Evolutionary conservation across 2,888 invertebrate genomes (phyloP), one percentile per base, ranked within the genome.

Genomic region (Pecten maximus): DNA sequence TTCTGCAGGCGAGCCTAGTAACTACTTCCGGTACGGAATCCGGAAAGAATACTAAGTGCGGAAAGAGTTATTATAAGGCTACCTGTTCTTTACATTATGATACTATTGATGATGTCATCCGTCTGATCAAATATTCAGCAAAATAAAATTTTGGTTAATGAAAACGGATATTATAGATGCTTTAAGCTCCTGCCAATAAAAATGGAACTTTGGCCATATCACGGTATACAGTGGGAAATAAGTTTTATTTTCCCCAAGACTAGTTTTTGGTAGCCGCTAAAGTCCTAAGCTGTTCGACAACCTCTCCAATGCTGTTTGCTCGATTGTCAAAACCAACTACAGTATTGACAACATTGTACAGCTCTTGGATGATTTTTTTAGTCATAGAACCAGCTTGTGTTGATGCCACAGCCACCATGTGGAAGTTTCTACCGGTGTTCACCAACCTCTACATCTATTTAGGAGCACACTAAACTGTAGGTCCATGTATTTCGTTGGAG

Each of bases 81-180:
- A n/a, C 23, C 19, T 88, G 40, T 40, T 88, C 88, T 0, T 88
- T 88, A 23, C 16, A 88, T 4, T 88, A 40, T 88, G 88, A 40
- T 40, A 40, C 88, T 40, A 88, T 88, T 40, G 88, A 88, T n/a
- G 40, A 88, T 39, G 88, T 40, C 8, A 40, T 88, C 15, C n/a
- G 88, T 3, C 39, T 40, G 39, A 88, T 88, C 4, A 88, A 88
- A 88, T 40, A 40, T 2, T 23, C 40, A 23, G 88, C 40, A 3
- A 15, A 2, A 10, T 6, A 3, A n/a, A 40, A 2, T 8, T 40
- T 12, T 88, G 88, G 88, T 19, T 88, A 2, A 40, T 88, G n/a
- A n/a, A n/a, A n/a, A n/a, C n/a, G n/a, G n/a, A n/a, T n/a, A n/a
- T n/a, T n/a, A n/a, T n/a, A n/a, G n/a, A n/a, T n/a, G n/a, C n/a